phyloP scores from a whole-genome alignment of 2,888 invertebrate genomes.

The Zeuzera pyrina region DNA sequence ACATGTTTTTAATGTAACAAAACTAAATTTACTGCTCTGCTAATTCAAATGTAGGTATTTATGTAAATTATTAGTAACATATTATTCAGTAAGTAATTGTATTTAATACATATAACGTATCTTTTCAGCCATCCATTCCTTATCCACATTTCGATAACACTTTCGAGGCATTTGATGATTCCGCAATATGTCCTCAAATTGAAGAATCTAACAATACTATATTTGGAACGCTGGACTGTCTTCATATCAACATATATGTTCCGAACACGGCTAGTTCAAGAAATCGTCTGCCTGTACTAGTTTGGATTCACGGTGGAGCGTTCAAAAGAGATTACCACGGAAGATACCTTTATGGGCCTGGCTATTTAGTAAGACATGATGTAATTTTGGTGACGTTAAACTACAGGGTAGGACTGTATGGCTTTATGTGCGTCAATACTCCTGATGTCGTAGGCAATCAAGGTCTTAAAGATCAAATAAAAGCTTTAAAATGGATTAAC shows the following conservation, averaged over 20 bases:
- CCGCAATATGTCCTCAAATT: slow-evolving; percentile 32
- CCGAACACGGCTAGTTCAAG: slow-evolving; percentile 31
- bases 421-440: slow-evolving; percentile 26
- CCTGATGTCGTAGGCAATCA: slow-evolving; percentile 30
- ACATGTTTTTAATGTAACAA: too few relatives aligned
- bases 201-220: slow-evolving; percentile 19
- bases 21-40: too few relatives aligned
- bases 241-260: slow-evolving; percentile 75
- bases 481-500: slow-evolving; percentile 28
- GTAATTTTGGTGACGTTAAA: slow-evolving; percentile 33
- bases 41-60: too few relatives aligned
- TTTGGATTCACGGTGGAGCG: slow-evolving; percentile 51
- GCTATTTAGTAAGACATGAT: slow-evolving; percentile 30
- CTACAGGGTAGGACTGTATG: slow-evolving; percentile 27
- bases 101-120: background rate
- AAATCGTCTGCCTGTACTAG: slow-evolving; percentile 33
- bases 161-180: slow-evolving; percentile 31
- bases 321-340: slow-evolving; percentile 34
- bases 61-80: too few relatives aligned
- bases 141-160: slow-evolving; percentile 25
- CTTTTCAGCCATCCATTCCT: slow-evolving; percentile 25
- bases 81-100: too few relatives aligned
- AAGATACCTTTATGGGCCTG: slow-evolving; percentile 26
- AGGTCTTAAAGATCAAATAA: slow-evolving; percentile 27
- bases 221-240: slow-evolving; percentile 63